Base-by-base conservation (phyloP, 2,113 vertebrate genomes). In the Phyllostomus hastatus region DNA sequence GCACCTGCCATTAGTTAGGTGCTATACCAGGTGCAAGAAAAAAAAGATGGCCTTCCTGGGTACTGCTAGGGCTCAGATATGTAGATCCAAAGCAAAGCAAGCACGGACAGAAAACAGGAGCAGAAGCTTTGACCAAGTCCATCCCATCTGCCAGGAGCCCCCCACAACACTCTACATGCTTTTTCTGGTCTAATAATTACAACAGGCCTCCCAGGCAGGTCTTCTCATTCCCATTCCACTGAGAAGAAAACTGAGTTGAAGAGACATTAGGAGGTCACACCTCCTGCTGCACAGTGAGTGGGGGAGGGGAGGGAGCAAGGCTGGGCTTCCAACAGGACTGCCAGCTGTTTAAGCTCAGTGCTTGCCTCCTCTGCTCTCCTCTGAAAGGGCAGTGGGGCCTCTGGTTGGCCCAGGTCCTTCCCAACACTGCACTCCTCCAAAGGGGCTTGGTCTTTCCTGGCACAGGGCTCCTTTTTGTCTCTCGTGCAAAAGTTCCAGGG, bases 51-150 rank as follows among this genome's bases (percentile, higher is more conserved):
- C 50, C 31, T n/a, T 19, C 20, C 9, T 7, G 50, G 41, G 17
- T 24, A 33, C 50, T 5, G 1, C 0, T 52, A 38, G 4, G 4
- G 43, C 54, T 6, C 50, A 46, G 33, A 9, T 5, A 43, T 0
- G 10, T 28, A 86, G 2, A 52, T 11, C 6, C 4, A 7, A 19
- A 0, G 5, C 57, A 69, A 75, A 76, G 54, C 54, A 93, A 38
- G 38, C 52, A 38, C 33, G 31, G 35, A 26, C 3, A 79, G 33
- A 73, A 79, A 31, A 7, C 19, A 33, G 67, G 41, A 31, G 59
- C 24, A 7, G 4, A 5, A 5, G 73, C 46, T 50, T 38, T n/a
- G 26, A 31, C 24, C 67, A 78, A 78, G n/a, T 28, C 76, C 15
- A 19, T 54, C 16, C 57, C 43, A 17, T 57, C 81, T 50, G 10